Base-by-base conservation (phyloP, 2,888 invertebrate genomes). In the Polymixis flavicincta region DNA sequence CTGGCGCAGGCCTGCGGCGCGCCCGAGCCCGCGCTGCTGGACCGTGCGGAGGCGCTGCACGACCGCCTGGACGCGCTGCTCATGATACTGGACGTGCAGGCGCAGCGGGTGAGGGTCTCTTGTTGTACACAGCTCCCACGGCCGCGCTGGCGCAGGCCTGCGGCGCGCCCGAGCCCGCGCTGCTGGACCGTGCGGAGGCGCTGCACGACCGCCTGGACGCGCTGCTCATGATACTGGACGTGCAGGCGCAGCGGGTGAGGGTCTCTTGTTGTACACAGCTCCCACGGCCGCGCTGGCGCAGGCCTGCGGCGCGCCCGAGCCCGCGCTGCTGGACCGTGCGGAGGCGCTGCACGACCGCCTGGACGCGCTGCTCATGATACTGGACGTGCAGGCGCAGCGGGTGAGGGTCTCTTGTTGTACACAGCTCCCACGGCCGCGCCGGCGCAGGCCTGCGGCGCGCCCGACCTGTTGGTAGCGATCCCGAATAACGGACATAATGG, bases 11-110 rank as follows among this genome's bases (percentile, higher is more conserved):
- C 14, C 22, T 25, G 48, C 97, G 75, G 96, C 87, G 97, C 97
- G 89, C 45, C 57, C 97, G 76, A 95, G 97, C 72, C 66, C 9
- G 98, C 92, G 80, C 86, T 84, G 67, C 85, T 80, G 66, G 92
- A 90, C 74, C 97, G 97, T 82, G 95, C 97, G 50, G 98, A 98
- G 92, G 97, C 97, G 89, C 97, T 76, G 73, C 73, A 97, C 87
- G 98, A 98, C 94, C 96, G 97, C 17, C 97, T 98, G 90, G 98
- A 98, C 92, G 98, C 98, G 71, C 96, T 98, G 68, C 97, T 96
- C 71, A 97, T 98, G 90, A 98, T 98, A 72, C 97, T 98, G 86
- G 97, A 97, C 90, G 97, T 98, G 79, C 98, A 98, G 92, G 97
- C 96, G 85, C 97, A 95, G 91, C 96, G 97, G 97, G 98, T 97